phyloP scores from a whole-genome alignment of 1,140 invertebrate genomes.

The Zeugodacus cucurbitae region DNA sequence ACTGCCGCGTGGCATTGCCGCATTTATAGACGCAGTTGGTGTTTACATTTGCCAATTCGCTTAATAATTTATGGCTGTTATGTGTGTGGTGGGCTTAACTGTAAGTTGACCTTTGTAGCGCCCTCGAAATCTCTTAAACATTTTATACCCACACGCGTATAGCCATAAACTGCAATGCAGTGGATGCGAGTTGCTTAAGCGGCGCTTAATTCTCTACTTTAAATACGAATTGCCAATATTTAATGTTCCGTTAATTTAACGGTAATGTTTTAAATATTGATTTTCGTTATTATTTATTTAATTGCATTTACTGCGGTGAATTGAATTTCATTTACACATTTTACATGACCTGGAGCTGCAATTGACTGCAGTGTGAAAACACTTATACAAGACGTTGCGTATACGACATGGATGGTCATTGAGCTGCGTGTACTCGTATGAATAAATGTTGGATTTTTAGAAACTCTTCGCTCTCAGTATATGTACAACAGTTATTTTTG shows the following conservation, averaged over 20 bases:
- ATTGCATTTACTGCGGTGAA: background rate
- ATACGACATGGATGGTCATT: no score
- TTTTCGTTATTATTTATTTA: background rate
- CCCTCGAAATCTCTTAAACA: background rate
- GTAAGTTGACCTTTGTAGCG: background rate
- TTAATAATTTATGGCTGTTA: background rate
- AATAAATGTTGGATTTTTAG: no score
- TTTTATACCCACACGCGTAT: background rate
- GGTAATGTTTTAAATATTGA: background rate
- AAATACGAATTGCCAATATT: background rate
- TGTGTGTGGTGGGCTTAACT: background rate
- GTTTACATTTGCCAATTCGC: background rate
- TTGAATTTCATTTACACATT: no score
- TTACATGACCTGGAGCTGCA: no score
- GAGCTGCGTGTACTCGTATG: no score
- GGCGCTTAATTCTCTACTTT: no score
- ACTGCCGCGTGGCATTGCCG: background rate
- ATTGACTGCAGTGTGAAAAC: no score
- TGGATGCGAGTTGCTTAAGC: background rate
- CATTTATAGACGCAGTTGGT: background rate
- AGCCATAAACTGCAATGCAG: background rate
- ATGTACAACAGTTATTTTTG: no score
- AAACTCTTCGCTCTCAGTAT: no score
- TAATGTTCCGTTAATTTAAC: background rate
- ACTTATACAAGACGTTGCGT: no score